phyloP scores from a whole-genome alignment of 2,797 vertebrate genomes.

The Anableps anableps region DNA sequence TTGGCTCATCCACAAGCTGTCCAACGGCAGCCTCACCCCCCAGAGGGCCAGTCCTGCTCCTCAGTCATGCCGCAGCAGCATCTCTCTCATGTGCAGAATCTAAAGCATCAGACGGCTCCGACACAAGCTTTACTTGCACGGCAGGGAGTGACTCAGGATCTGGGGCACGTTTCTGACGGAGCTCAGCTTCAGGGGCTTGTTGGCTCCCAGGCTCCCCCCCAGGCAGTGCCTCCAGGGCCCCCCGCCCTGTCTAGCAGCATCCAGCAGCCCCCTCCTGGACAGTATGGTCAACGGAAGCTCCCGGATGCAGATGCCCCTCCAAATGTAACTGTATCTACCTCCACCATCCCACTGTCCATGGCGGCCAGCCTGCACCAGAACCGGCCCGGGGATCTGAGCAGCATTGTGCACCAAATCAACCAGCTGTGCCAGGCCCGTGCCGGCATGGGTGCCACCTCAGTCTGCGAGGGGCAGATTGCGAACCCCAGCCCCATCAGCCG shows the following conservation, averaged over 20 bases:
- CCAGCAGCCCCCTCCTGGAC: constrained; percentile 63
- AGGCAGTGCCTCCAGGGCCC: constrained; percentile 60
- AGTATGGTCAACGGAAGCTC: constrained; percentile 78
- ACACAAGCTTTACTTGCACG: constrained; percentile 77
- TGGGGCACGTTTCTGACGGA: constrained; percentile 86
- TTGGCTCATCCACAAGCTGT: constrained; percentile 60
- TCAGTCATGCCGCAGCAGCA: constrained; percentile 62
- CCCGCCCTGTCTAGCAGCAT: constrained; percentile 52
- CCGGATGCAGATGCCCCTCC: constrained; percentile 84
- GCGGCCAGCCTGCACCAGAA: constrained; percentile 87
- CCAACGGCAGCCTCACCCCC: constrained; percentile 25
- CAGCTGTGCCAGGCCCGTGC: constrained; percentile 96
- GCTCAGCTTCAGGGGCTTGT: constrained; percentile 78
- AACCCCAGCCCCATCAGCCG: constrained; percentile 97
- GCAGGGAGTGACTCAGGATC: constrained; percentile 84
- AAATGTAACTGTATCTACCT: constrained; percentile 90
- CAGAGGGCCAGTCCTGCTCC: constrained; percentile 61
- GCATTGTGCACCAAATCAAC: constrained; percentile 97
- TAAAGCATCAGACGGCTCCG: constrained; percentile 76
- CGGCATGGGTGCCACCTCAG: constrained; percentile 84
- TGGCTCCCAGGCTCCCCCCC: constrained; percentile 68
- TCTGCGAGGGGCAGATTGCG: constrained; percentile 84
- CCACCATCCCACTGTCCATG: constrained; percentile 91
- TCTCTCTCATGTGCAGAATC: constrained; percentile 72
- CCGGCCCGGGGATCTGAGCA: constrained; percentile 89